A percentile compares a stretch with the other conserved stretches of the same genome.
phyloP scores from a whole-genome alignment of 2,797 vertebrate genomes.

The Cheracebus regulus region DNA sequence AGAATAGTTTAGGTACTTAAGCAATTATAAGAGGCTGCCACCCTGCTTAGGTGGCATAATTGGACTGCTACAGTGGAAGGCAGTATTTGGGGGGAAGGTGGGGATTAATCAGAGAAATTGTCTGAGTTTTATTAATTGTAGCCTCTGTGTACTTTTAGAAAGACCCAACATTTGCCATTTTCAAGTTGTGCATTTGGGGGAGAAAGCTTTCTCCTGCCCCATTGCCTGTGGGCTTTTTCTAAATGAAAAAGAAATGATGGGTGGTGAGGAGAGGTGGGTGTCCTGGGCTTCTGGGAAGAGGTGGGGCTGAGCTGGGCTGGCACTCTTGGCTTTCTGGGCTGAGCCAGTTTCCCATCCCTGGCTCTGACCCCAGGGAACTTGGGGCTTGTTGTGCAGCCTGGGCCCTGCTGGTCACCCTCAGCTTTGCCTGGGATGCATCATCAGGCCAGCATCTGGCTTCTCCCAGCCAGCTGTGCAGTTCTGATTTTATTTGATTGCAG shows the following conservation, averaged over 20 bases:
- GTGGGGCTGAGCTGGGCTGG: no score
- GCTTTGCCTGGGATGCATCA: conserved; percentile 14
- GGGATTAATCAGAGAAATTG: background rate
- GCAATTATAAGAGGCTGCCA: background rate
- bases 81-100: background rate
- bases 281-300: background rate
- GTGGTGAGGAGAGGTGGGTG: background rate
- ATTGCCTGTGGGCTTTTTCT: background rate
- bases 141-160: background rate
- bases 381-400: background rate
- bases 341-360: background rate
- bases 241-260: background rate
- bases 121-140: conserved; percentile 8
- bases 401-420: background rate
- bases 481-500: conserved; percentile 62
- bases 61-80: background rate
- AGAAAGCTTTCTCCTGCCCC: background rate
- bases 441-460: conserved; percentile 62
- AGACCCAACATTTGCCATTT: background rate
- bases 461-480: conserved; percentile 64
- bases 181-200: background rate
- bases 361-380: background rate
- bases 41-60: background rate
- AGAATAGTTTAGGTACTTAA: background rate
- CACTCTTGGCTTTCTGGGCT: background rate